Conservation (phyloP, 2,113 vertebrate species). For the Nipponia nippon region DNA sequence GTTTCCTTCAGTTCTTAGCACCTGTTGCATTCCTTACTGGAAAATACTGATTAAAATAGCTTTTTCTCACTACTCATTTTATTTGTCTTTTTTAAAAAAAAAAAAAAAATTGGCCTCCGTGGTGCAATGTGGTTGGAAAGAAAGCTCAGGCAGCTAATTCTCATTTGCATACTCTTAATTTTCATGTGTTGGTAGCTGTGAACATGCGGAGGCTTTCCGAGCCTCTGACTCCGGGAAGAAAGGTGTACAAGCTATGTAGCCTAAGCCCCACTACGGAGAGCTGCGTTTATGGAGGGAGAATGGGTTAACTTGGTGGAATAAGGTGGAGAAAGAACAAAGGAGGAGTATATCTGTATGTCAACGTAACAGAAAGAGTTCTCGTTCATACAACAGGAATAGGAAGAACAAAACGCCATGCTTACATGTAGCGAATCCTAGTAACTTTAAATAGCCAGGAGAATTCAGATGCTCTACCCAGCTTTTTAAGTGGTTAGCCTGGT, state of each 20-base stretch:
- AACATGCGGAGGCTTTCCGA: background rate
- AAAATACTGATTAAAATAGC: constrained; percentile 1
- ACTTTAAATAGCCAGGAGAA: background rate
- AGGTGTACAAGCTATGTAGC: background rate
- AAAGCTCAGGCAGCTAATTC: background rate
- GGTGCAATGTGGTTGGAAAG: background rate
- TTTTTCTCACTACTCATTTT: background rate
- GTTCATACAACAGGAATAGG: background rate
- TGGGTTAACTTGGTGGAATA: background rate
- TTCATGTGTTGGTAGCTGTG: background rate
- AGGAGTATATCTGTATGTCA: background rate
- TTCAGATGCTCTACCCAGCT: background rate
- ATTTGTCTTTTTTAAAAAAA: background rate
- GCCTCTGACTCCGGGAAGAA: background rate
- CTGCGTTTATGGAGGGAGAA: background rate
- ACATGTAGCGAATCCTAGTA: background rate
- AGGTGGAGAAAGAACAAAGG: background rate
- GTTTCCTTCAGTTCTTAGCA: constrained; percentile 21
- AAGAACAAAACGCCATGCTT: background rate
- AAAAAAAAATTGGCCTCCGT: background rate
- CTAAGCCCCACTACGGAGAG: background rate
- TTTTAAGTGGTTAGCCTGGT: background rate
- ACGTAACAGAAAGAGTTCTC: background rate
- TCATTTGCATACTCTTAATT: background rate
- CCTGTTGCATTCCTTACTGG: constrained; percentile 39